A percentile compares a stretch with the other conserved stretches of the same genome.
These are phyloP conservation scores for Rhizoglyphus robini DNA, from an alignment of 1,140 invertebrate species.

Conservation along the genomic window DNA sequence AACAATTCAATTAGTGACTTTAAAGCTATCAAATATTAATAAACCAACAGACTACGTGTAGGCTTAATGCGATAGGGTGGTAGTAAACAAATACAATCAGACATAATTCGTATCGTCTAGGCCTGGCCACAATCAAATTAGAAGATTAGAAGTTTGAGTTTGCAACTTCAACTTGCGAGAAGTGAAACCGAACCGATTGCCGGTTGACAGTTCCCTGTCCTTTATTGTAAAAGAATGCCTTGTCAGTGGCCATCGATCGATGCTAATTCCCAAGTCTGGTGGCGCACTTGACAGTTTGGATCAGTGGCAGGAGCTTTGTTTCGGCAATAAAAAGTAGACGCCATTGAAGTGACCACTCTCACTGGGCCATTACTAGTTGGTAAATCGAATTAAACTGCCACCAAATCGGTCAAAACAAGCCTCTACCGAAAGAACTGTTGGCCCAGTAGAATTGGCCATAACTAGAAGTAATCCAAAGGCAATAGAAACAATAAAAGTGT, in stretches of 20 bases:
- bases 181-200: no score
- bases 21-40: no score
- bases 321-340: background rate
- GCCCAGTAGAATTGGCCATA: background rate
- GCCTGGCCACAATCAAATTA: no score
- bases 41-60: no score
- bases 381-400: constrained; percentile 11
- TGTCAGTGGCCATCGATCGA: background rate
- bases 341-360: background rate
- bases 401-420: background rate
- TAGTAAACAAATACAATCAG: no score
- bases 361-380: background rate
- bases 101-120: no score
- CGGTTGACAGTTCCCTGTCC: no score
- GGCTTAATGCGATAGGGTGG: no score
- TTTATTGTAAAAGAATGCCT: no score
- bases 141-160: no score
- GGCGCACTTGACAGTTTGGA: background rate
- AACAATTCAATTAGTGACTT: no score
- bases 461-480: background rate
- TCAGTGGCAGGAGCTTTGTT: background rate
- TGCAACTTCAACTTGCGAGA: no score
- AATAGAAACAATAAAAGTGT: constrained; percentile 10
- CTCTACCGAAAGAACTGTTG: background rate
- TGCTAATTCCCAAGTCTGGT: constrained; percentile 2